Evolutionary conservation across 2,797 vertebrate species (phyloP), one percentile per base, ranked within the genome.

Genomic region (Lepilemur septentrionalis): DNA sequence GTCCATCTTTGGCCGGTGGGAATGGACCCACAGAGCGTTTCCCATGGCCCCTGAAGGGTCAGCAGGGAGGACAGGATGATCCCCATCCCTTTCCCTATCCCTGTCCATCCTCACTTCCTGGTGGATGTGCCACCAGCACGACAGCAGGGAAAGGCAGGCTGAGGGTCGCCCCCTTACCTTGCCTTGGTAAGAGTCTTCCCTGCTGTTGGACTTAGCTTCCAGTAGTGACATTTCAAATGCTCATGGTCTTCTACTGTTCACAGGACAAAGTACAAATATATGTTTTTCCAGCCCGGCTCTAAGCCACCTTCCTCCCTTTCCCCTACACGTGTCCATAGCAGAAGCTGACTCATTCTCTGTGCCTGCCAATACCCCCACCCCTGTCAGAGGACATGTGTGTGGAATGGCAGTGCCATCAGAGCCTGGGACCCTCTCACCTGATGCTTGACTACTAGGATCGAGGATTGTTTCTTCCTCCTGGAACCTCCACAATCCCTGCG

Each of bases 311-410:
- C 35, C 57, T 82, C 9, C 25, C 32, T 83, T 73, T 63, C 18
- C n/a, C 8, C 11, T n/a, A 0, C 4, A 1, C 0, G 0, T 72
- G 5, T 32, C 17, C 2, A 8, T 1, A 35, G 55, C 55, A 57
- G 55, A 57, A 57, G 22, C 22, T 57, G 55, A 57, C 55, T 57
- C 23, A 10, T 57, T 57, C 25, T 11, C 55, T 23, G 23, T 57
- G 23, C 55, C 55, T 57, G 55, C 55, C 55, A 57, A 25, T 57
- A 25, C 3, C 55, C 9, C 55, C 9, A 9, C 9, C 55, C 55
- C 9, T 57, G 55, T 25, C 81, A 50, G 63, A 55, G 50, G 23
- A 20, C 3, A 0, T 57, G 46, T 28, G 6, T 32, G 1, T 28
- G 35, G n/a, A 9, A 8, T 43, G 9, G 46, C 52, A 30, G 7